Evolutionary conservation across 2,113 vertebrate species (phyloP).

Genomic region (Protobothrops flavoviridis): DNA sequence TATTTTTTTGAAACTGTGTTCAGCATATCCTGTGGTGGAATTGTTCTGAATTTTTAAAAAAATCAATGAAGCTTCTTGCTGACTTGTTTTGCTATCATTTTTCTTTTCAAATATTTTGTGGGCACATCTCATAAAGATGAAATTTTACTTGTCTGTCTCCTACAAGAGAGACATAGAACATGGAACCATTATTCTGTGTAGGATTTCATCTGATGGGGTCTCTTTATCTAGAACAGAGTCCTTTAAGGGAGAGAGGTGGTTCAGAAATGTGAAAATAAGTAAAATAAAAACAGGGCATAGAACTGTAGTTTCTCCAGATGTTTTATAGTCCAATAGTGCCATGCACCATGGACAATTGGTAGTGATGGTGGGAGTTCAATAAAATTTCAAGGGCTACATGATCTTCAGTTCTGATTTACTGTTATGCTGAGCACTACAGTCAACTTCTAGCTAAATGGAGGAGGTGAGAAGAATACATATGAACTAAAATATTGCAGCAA

Average conservation of each 20-base stretch:
- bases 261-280: not conserved
- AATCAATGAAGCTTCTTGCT: not conserved
- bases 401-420: not conserved
- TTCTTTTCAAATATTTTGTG: not conserved
- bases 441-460: not conserved
- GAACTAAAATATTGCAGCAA: not conserved
- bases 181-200: not conserved
- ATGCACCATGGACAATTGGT: not conserved
- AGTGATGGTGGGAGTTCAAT: not conserved
- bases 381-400: not conserved
- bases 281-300: not conserved
- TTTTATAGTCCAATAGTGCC: not conserved
- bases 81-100: not conserved
- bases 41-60: not conserved
- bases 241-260: not conserved
- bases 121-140: not conserved
- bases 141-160: too few relatives aligned
- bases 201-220: not conserved
- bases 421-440: not conserved
- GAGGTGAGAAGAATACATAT: too few relatives aligned
- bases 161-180: not conserved
- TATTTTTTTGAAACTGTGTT: not conserved
- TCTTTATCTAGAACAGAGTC: not conserved
- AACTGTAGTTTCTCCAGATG: not conserved
- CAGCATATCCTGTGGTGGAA: not conserved